Percentiles rank a stretch among this genome's conserved stretches.
Conservation (phyloP, 1,140 invertebrate genomes). For the Popillia japonica region DNA sequence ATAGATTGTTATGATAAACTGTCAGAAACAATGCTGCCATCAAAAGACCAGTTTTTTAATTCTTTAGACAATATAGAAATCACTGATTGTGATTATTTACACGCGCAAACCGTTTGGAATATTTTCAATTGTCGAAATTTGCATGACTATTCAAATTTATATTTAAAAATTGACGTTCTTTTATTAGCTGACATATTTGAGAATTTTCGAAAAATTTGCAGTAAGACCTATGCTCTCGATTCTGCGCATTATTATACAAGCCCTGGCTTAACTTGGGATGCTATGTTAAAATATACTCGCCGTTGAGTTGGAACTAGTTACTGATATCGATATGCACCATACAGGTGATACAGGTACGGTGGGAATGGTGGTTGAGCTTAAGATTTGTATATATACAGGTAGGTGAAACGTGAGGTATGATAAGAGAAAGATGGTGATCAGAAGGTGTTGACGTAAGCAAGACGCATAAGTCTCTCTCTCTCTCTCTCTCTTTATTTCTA, state of each 20-base stretch:
- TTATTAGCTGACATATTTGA: conserved; percentile 59
- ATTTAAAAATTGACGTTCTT: conserved; percentile 61
- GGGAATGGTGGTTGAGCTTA: too few relatives aligned
- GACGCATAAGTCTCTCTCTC: too few relatives aligned
- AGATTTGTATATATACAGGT: too few relatives aligned
- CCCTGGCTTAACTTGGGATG: conserved; percentile 57
- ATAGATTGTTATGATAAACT: conserved; percentile 47
- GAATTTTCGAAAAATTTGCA: conserved; percentile 35
- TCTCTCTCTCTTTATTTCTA: too few relatives aligned
- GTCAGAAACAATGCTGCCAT: conserved; percentile 49
- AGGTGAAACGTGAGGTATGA: too few relatives aligned
- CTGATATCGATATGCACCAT: conserved; percentile 61
- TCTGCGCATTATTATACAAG: conserved; percentile 57
- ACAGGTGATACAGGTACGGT: too few relatives aligned
- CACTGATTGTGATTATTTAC: conserved; percentile 57
- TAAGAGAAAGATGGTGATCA: too few relatives aligned
- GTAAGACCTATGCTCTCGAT: conserved; percentile 56
- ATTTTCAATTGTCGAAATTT: conserved; percentile 59
- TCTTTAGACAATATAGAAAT: conserved; percentile 52
- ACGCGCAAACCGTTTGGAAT: conserved; percentile 60
- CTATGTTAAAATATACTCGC: conserved; percentile 55
- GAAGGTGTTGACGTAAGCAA: too few relatives aligned
- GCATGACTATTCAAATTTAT: conserved; percentile 60
- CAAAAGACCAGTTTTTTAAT: conserved; percentile 54
- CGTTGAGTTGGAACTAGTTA: conserved; percentile 53